Evolutionary conservation across 2,113 vertebrate genomes (phyloP), one percentile per base, ranked within the genome.

Genomic region (Bostrychus sinensis): DNA sequence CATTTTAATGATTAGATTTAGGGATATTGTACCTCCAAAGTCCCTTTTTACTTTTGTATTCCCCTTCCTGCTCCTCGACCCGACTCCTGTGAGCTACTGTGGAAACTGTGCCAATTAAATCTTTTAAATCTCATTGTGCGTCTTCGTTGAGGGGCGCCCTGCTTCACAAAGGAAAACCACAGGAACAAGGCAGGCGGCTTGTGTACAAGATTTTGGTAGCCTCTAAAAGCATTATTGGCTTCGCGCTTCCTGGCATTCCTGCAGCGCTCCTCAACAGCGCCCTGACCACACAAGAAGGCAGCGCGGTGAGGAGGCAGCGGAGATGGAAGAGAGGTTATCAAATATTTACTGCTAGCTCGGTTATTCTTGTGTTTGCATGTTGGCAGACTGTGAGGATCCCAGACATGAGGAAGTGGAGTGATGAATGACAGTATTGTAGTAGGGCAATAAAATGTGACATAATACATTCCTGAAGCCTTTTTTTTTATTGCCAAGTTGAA

Each of bases 141-240:
- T 70, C 62, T 34, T 62, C 68, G 59, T 82, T 39, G 66, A 75
- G 72, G 34, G 39, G 53, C 65, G 59, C 57, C 60, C 58, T 43
- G 20, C 39, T 67, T 25, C 55, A 58, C 51, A 2, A 56, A 58
- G 55, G 19, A 7, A 32, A 76, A 51, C 69, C 76, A 23, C 69
- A 80, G 75, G 41, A 73, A 64, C 70, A 34, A 43, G 41, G 73
- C 66, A 12, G 76, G 66, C 58, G 75, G 62, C 70, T 70, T 68
- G 72, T 63, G 67, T 66, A 43, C 34, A 37, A 62, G 68, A 37
- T 54, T n/a, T 72, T 56, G 30, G 43, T 45, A 56, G 78, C 34
- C 81, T 78, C 66, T 81, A 66, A 88, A 81, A 87, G 83, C 81
- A 83, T 86, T 84, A 84, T 88, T 88, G 86, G 84, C 83, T 67